phyloP scores from a whole-genome alignment of 2,113 vertebrate genomes.

The Zosterops borbonicus region DNA sequence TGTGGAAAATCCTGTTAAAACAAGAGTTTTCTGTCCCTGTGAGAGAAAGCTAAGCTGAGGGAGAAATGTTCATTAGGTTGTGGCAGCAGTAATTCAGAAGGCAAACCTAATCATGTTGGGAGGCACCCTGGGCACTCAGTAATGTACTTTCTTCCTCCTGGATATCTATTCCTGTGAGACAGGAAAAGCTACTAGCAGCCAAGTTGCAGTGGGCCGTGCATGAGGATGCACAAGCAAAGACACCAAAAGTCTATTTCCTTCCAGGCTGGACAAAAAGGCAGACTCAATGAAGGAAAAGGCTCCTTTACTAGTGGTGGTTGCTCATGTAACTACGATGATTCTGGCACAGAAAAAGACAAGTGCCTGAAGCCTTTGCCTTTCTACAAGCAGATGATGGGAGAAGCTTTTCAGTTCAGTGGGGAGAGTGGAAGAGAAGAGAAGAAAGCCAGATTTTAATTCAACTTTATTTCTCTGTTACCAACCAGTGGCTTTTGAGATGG shows the following conservation, averaged over 20 bases:
- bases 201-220: rapidly evolving
- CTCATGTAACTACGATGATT: neutral
- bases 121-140: neutral
- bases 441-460: neutral
- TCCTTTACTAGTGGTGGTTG: neutral
- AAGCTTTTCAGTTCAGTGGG: neutral
- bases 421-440: neutral
- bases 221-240: neutral
- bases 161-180: neutral
- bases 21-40: neutral
- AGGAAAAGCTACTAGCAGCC: neutral
- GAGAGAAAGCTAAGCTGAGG: neutral
- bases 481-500: neutral
- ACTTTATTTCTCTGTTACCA: neutral
- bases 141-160: neutral
- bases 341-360: neutral
- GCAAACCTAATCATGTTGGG: neutral
- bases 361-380: neutral
- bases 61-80: conserved; percentile 8
- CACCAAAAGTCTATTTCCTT: neutral
- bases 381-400: neutral
- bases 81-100: neutral
- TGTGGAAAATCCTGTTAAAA: neutral
- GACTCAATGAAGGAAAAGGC: neutral
- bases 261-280: neutral